These are phyloP conservation scores for Decapterus maruadsi DNA, from an alignment of 2,797 vertebrate species.

Conservation along the genomic window DNA sequence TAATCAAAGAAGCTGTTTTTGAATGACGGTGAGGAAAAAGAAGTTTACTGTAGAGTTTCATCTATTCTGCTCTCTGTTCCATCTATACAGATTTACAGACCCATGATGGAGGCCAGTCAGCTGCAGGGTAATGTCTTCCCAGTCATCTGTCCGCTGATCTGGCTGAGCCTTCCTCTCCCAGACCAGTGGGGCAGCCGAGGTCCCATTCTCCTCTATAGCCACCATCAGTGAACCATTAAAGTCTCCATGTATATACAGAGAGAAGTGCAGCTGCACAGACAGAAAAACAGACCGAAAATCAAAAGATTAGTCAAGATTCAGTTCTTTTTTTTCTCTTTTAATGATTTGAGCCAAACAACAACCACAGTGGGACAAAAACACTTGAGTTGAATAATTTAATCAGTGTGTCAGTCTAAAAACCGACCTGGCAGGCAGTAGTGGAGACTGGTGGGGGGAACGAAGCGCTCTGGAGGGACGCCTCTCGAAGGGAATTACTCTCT, in stretches of 20 bases:
- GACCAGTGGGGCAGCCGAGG: constrained; percentile 61
- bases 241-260: constrained; percentile 86
- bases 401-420: neutral
- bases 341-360: neutral
- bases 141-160: constrained; percentile 84
- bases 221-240: constrained; percentile 90
- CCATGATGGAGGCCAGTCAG: constrained; percentile 83
- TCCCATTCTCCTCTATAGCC: constrained; percentile 83
- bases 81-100: constrained; percentile 73
- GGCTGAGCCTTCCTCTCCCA: constrained; percentile 87
- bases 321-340: neutral
- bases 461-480: constrained; percentile 83
- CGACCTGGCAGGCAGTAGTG: constrained; percentile 86
- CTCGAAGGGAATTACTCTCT: constrained; percentile 64
- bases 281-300: constrained; percentile 21
- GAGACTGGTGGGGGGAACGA: constrained; percentile 83
- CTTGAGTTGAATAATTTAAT: neutral
- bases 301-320: neutral
- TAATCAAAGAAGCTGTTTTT: neutral
- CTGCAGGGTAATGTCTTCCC: constrained; percentile 87
- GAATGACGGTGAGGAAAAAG: neutral
- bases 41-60: too few species aligned
- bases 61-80: neutral
- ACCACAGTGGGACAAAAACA: neutral
- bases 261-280: constrained; percentile 87